Evolutionary conservation across 2,113 vertebrate genomes (phyloP).

Genomic region (Maccullochella peelii): DNA sequence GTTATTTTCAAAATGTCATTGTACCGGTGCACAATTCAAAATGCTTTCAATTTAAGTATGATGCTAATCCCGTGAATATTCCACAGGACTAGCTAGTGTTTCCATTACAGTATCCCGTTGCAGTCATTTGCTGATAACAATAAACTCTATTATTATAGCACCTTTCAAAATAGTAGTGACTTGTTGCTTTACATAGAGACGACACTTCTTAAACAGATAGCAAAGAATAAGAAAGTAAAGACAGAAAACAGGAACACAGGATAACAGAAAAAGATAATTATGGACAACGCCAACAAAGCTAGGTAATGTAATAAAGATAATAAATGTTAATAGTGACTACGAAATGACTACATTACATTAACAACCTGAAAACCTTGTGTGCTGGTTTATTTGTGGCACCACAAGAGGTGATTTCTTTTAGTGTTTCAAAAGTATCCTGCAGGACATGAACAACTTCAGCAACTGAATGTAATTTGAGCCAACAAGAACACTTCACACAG

Average conservation of each 20-base stretch:
- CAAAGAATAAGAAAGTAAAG: background rate
- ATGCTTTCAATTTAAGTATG: constrained; percentile 1
- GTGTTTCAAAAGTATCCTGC: background rate
- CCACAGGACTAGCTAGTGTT: background rate
- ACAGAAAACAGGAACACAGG: background rate
- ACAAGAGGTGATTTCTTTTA: background rate
- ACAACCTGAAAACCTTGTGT: background rate
- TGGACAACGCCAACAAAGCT: background rate
- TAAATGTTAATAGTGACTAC: background rate
- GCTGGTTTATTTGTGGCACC: background rate
- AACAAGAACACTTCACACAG: constrained; percentile 7
- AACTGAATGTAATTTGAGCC: background rate
- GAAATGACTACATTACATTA: background rate
- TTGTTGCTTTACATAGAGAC: background rate
- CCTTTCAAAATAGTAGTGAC: background rate
- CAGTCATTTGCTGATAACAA: constrained; percentile 5
- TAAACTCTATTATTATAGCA: background rate
- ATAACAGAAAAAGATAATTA: background rate
- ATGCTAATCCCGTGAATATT: background rate
- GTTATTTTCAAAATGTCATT: constrained; percentile 12
- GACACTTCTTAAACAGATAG: background rate
- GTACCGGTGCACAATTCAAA: background rate
- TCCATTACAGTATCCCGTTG: background rate
- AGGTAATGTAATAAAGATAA: background rate
- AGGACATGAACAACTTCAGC: background rate